These are phyloP conservation scores for Strigamia crassipes DNA, from an alignment of 2,888 invertebrate species.

Conservation along the genomic window DNA sequence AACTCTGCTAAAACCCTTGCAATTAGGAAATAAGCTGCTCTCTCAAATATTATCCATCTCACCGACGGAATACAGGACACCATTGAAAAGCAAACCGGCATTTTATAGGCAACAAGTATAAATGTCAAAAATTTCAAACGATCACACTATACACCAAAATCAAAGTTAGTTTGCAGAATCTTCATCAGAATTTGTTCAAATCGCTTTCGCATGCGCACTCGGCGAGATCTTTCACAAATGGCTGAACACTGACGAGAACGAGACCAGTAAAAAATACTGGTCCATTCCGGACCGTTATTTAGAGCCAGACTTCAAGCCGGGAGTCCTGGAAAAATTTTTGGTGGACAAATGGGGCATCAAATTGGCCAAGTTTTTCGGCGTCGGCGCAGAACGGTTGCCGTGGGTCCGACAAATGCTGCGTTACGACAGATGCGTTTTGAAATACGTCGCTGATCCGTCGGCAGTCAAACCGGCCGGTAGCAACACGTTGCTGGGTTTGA, in stretches of 20 bases:
- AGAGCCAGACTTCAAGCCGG: not conserved
- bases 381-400: not conserved
- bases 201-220: not conserved
- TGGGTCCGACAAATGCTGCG: not conserved
- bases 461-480: not conserved
- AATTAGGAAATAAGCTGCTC: not conserved
- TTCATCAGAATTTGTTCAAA: not conserved
- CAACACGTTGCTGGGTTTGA: not conserved
- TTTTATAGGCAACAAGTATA: not conserved
- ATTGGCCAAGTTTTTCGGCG: not conserved
- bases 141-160: not conserved
- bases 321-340: not conserved
- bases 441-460: not conserved
- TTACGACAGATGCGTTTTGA: not conserved
- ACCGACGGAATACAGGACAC: not conserved
- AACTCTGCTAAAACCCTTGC: too few species aligned
- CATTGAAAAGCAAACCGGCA: not conserved
- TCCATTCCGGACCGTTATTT: not conserved
- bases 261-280: not conserved
- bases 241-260: not conserved
- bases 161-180: not conserved
- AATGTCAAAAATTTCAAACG: not conserved
- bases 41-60: not conserved
- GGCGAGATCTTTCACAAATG: not conserved
- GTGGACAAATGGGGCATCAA: constrained; percentile 11